Percentiles rank a stretch among this genome's conserved stretches.
Evolutionary conservation across 2,888 invertebrate species (phyloP).

Genomic region (Notocelia uddmanniana): DNA sequence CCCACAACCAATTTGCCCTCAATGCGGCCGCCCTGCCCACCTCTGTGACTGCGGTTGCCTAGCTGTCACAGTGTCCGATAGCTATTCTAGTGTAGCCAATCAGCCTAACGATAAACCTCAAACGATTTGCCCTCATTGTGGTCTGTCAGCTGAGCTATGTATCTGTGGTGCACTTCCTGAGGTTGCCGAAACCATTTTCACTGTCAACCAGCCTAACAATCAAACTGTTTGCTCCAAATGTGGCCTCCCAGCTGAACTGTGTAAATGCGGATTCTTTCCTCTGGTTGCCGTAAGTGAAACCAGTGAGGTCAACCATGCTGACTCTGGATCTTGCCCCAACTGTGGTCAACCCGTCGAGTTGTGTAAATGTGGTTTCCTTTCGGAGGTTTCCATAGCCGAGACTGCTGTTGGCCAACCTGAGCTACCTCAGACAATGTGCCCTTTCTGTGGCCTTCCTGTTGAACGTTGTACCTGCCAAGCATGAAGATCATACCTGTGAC

Average conservation of each 20-base stretch:
- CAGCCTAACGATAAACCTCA: background rate
- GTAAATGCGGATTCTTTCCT: slow-evolving; percentile 5
- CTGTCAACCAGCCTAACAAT: background rate
- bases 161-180: background rate
- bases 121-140: slow-evolving; percentile 5
- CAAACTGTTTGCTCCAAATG: background rate
- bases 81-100: background rate
- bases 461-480: too few species aligned
- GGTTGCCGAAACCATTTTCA: background rate
- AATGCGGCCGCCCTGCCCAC: slow-evolving; percentile 12
- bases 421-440: too few species aligned
- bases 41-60: slow-evolving; percentile 2
- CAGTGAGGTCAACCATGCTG: slow-evolving; percentile 1
- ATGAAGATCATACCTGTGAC: too few species aligned
- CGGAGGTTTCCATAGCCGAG: too few species aligned
- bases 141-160: background rate
- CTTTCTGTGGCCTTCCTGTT: too few species aligned
- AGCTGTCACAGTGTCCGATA: background rate
- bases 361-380: background rate
- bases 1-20: background rate
- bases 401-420: too few species aligned
- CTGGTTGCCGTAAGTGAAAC: background rate
- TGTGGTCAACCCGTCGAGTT: background rate
- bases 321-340: background rate
- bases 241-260: background rate